Base-by-base conservation (phyloP, 23 tunicate genomes). In the Clavelina lepadiformis region DNA sequence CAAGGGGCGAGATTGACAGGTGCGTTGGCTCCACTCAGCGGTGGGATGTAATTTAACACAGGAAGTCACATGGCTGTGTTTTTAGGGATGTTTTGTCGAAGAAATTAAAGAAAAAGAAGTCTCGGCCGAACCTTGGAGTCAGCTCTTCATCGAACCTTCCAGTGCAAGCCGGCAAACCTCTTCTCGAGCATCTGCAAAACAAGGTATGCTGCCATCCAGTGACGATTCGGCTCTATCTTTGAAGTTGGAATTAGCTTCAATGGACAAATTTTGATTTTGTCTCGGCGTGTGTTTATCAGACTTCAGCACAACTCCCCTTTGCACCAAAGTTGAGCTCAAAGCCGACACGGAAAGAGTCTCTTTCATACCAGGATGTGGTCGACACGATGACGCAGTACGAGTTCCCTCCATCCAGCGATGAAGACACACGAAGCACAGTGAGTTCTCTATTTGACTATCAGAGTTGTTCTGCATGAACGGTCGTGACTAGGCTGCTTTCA, bases 301-400 rank as follows among this genome's bases (percentile, higher is more conserved):
- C 24, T 28, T 5, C 57, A 5, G 24, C 57, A 23, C 57, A 51
- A 51, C 57, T 23, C 7, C 57, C 57, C 3, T 29, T 29, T 4
- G 8, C 57, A 4, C 5, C n/a, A n/a, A n/a, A n/a, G n/a, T n/a
- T n/a, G n/a, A n/a, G n/a, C 5, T 41, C 57, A 21, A 46, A 38
- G 28, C 49, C 62, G 20, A 65, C 63, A n/a, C 66, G n/a, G n/a
- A 3, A 37, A 15, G 37, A 30, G 45, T 5, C 80, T 4, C 33
- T 63, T 18, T 51, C 78, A 11, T 86, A 86, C 58, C 77, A 78
- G 2, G 80, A 78, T 33, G 85, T 71, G 30, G 84, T 71, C 37
- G 95, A 86, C 44, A 77, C 95, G 34, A 78, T 86, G 85, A 71
- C 68, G 20, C 95, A 78, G 34, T 86, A 86, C 57, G 95, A 86